phyloP scores from a whole-genome alignment of 2,888 invertebrate genomes.

The Eurytoma californica region DNA sequence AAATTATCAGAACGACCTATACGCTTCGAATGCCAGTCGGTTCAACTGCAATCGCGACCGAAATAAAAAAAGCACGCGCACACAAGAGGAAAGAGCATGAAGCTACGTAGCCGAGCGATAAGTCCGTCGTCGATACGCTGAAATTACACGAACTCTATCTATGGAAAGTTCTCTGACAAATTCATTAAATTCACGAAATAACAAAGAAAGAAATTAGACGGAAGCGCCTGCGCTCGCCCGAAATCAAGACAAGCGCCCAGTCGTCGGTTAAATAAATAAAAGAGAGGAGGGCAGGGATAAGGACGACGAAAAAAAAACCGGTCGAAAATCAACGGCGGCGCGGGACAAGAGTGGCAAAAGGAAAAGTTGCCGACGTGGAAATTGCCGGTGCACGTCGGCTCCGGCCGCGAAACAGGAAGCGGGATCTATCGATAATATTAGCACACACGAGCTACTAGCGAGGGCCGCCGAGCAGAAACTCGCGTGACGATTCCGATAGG shows the following conservation, averaged over 20 bases:
- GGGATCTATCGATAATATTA: slow-evolving; percentile 56
- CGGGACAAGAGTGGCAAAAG: slow-evolving; percentile 26
- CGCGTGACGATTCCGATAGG: slow-evolving; percentile 66
- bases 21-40: slow-evolving; percentile 25
- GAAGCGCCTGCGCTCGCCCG: background rate
- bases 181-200: background rate
- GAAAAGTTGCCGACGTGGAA: slow-evolving; percentile 48
- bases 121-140: slow-evolving; percentile 22
- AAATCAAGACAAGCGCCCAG: no score
- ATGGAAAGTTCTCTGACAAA: slow-evolving; percentile 18
- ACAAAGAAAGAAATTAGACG: background rate
- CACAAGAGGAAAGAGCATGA: slow-evolving; percentile 25
- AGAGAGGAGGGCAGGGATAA: background rate
- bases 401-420: slow-evolving; percentile 36
- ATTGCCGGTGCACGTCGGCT: slow-evolving; percentile 35
- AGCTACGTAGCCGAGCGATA: slow-evolving; percentile 32
- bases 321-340: background rate
- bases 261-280: background rate
- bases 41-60: slow-evolving; percentile 26
- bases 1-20: slow-evolving; percentile 51
- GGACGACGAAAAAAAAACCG: background rate
- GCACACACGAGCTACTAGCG: slow-evolving; percentile 28
- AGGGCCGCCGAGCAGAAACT: slow-evolving; percentile 61
- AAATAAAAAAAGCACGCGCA: slow-evolving; percentile 29
- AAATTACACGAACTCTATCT: slow-evolving; percentile 33